A percentile compares a stretch with the other conserved stretches of the same genome.
phyloP scores from a whole-genome alignment of 1,140 invertebrate species.

The Drosophila nebulosa region DNA sequence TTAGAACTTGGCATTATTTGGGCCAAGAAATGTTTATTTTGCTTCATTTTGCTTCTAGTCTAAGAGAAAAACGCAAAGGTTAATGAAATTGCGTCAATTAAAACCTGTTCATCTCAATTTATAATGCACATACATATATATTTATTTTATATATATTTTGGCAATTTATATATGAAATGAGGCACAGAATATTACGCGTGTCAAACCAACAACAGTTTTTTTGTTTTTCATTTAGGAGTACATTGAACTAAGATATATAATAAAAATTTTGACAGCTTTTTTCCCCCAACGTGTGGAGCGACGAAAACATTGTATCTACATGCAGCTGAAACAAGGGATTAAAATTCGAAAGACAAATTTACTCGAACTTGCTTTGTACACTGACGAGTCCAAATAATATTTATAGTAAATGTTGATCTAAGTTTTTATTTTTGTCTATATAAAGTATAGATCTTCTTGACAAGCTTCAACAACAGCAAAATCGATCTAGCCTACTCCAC shows the following conservation, averaged over 20 bases:
- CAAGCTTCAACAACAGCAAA: too few species aligned
- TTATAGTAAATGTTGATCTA: too few species aligned
- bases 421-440: too few species aligned
- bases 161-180: neutral
- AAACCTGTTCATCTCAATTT: neutral
- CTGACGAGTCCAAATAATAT: too few species aligned
- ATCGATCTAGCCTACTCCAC: too few species aligned
- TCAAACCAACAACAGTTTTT: constrained; percentile 3
- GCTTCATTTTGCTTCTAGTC: neutral
- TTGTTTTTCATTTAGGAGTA: constrained; percentile 10
- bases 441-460: too few species aligned
- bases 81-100: neutral
- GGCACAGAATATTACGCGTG: constrained; percentile 20
- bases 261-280: constrained; percentile 1
- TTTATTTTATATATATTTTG: constrained; percentile 5
- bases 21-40: neutral
- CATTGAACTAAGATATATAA: constrained; percentile 20
- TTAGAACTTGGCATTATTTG: neutral
- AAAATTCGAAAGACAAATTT: too few species aligned
- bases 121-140: neutral
- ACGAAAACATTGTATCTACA: too few species aligned
- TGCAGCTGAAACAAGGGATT: too few species aligned
- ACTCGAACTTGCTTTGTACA: too few species aligned
- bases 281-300: neutral
- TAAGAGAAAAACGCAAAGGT: neutral